A percentile compares a stretch with the other conserved stretches of the same genome.
phyloP scores from a whole-genome alignment of 2,888 invertebrate genomes.

The Sepioteuthis lessoniana region DNA sequence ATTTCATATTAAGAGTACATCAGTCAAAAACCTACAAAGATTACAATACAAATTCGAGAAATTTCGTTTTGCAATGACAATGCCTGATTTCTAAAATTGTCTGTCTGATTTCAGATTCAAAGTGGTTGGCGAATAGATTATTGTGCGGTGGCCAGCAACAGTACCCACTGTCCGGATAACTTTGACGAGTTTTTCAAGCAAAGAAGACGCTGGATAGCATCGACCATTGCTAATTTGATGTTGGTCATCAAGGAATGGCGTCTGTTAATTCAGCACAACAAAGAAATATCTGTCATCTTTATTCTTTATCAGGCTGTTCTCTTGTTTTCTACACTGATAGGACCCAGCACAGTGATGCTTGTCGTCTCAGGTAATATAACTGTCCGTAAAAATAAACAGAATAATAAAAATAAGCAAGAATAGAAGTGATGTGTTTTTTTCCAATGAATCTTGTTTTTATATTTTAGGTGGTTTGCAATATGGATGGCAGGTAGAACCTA shows the following conservation, averaged over 20 bases:
- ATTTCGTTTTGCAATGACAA: no score
- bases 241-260: constrained; percentile 63
- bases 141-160: constrained; percentile 70
- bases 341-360: constrained; percentile 65
- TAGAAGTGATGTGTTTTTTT: no score
- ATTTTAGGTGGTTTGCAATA: constrained; percentile 66
- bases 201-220: constrained; percentile 70
- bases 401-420: no score
- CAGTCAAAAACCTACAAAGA: no score
- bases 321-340: constrained; percentile 67
- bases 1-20: no score
- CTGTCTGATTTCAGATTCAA: constrained; percentile 59
- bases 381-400: no score
- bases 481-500: constrained; percentile 60
- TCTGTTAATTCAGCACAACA: constrained; percentile 61
- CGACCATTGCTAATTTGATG: constrained; percentile 68
- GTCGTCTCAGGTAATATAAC: constrained; percentile 61
- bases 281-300: constrained; percentile 66
- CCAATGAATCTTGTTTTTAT: neutral
- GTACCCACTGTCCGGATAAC: constrained; percentile 70
- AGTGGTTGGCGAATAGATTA: constrained; percentile 73
- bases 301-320: constrained; percentile 68
- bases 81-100: neutral
- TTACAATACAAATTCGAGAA: neutral
- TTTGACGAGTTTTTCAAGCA: constrained; percentile 74